Evolutionary conservation across 2,888 invertebrate species (phyloP), one percentile per base, ranked within the genome.

Genomic region (Lamellibrachia satsuma): DNA sequence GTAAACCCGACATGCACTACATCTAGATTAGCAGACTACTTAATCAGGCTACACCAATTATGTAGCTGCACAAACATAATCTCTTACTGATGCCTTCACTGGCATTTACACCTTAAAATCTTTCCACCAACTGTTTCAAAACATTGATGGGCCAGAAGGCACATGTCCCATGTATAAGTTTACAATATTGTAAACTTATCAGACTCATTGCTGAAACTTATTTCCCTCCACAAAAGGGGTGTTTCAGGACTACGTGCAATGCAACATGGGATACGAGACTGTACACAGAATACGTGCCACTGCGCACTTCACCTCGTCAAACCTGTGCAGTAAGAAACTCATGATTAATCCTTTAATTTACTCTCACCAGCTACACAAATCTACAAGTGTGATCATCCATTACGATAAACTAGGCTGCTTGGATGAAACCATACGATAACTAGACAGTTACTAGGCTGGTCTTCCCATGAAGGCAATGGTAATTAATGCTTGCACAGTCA

Each of bases 391-490:
- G n/a, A 15, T 75, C 75, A 75, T 22, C n/a, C 75, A 3, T 22
- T 75, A 75, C 75, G 75, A 75, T 75, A 75, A 75, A 15, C 75
- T 75, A 75, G 75, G 75, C 75, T 75, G 75, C 75, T 75, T 22
- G 75, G n/a, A 75, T 75, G 22, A 75, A 75, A 75, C n/a, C 75
- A 11, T 11, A 75, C 15, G n/a, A 22, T 75, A 75, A 75, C 75
- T 75, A 75, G 75, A 75, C 75, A 15, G n/a, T 15, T n/a, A n/a
- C 75, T 75, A 75, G 75, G 75, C 22, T 22, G 75, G 75, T n/a
- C 75, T 75, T n/a, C 60, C 75, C n/a, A 75, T 22, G 75, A 75
- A 75, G 75, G 75, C 75, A 22, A 75, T 75, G 22, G 75, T 75
- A 75, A 22, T 75, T 11, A n/a, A 15, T 75, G 75, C 22, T n/a